A percentile compares a stretch with the other conserved stretches of the same genome.
Evolutionary conservation across 2,888 invertebrate species (phyloP).

Genomic region (Pseudococcus viburni): DNA sequence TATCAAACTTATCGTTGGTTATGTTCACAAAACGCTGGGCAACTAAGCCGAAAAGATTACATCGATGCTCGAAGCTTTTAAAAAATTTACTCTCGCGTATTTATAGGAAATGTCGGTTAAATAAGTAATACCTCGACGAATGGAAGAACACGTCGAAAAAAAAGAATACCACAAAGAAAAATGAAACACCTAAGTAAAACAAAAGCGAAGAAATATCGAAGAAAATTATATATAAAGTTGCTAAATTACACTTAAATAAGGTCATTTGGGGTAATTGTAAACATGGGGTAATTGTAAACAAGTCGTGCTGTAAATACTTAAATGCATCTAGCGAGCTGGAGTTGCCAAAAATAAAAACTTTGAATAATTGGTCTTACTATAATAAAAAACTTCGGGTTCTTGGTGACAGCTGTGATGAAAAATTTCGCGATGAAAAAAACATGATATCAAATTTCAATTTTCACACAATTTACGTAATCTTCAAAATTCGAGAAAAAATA

Average conservation of each 20-base stretch:
- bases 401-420: no score
- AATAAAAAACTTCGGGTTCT: no score
- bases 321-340: no score
- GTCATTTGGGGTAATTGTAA: no score
- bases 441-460: no score
- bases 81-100: neutral
- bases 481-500: no score
- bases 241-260: neutral
- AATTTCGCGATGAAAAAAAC: no score
- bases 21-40: neutral
- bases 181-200: neutral
- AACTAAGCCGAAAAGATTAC: conserved; percentile 15
- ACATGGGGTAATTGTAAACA: no score
- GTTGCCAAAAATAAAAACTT: no score
- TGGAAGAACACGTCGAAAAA: neutral
- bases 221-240: conserved; percentile 7
- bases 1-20: neutral
- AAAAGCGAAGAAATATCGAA: conserved; percentile 2
- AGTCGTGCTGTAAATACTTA: no score
- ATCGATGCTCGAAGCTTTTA: neutral
- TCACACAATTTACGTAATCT: no score
- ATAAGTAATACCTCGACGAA: neutral
- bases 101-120: neutral
- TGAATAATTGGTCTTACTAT: no score
- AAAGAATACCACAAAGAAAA: neutral